Evolutionary conservation across 1,140 invertebrate genomes (phyloP), one percentile per base, ranked within the genome.

Genomic region (Bemisia tabaci): DNA sequence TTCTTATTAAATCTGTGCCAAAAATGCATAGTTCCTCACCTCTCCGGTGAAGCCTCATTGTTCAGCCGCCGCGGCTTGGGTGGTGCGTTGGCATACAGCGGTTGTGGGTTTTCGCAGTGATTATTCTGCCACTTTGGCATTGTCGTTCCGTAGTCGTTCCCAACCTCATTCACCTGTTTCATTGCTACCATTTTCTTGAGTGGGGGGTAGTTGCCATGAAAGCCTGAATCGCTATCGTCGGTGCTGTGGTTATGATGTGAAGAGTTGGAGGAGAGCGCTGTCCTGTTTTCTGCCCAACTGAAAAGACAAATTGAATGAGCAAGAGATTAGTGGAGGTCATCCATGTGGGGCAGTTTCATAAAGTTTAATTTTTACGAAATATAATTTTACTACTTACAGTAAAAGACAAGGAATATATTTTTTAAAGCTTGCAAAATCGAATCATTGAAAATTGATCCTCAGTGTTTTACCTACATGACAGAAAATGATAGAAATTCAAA

Each of bases 41-140:
- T 66, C 12, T 66, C 65, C 60, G 71, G 68, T 22, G 70, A 68
- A 22, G 67, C 62, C 22, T 80, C 78, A 67, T 78, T 81, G 17
- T 48, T 48, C n/a, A 84, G 70, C 48, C 91, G 80, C 75, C 88
- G 79, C 0, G 91, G 90, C 75, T 94, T 94, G 0, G 91, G 91
- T 5, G 91, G 90, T 1, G 91, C 90, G 79, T 94, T 95, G 5
- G 88, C 91, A 75, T 95, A 95, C 1, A 92, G 81, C 0, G 90
- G 90, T 65, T 70, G 69, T 26, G 23, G 21, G 22, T 39, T 60
- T 12, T 12, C 24, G 12, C 59, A 67, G 25, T 63, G 61, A 63
- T 27, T 62, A 22, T 68, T 65, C 12, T 62, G 64, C 62, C 63
- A 24, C 60, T 66, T 62, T 63, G 27, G 1, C 59, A 59, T 48